These are phyloP conservation scores for Propithecus coquereli DNA, from an alignment of 2,113 vertebrate species.

Conservation along the genomic window DNA sequence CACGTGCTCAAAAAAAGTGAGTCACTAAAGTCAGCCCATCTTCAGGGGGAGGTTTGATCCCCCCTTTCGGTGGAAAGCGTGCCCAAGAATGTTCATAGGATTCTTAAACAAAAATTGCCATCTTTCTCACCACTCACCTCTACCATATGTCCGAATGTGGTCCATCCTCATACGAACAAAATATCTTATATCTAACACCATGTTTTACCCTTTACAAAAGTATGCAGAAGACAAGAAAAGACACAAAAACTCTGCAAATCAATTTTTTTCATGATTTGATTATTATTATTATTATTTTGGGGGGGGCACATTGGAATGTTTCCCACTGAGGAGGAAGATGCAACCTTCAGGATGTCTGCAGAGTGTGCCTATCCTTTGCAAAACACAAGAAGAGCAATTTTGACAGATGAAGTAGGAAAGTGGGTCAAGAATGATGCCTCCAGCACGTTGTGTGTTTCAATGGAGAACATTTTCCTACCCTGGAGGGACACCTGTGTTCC, in stretches of 20 bases:
- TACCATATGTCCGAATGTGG: accelerated
- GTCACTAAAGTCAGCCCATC: background rate
- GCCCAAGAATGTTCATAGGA: background rate
- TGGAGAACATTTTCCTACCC: no score
- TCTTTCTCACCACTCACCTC: background rate
- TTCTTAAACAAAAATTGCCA: background rate
- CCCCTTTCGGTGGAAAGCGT: background rate
- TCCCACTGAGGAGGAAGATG: background rate
- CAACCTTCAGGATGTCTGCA: background rate
- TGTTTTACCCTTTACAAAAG: no score
- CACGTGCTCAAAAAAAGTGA: no score
- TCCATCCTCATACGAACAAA: background rate
- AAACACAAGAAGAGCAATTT: background rate
- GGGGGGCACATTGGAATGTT: background rate
- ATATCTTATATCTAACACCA: background rate
- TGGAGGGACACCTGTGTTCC: background rate
- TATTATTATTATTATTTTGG: no score
- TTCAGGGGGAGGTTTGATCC: background rate
- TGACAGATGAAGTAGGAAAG: background rate
- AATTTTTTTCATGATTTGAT: background rate
- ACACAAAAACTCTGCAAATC: background rate
- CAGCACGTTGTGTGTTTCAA: background rate
- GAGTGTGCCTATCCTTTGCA: background rate
- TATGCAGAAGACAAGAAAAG: background rate
- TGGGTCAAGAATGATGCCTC: no score